phyloP scores from a whole-genome alignment of 2,797 vertebrate genomes.

The Hypotaenidia okinawae region DNA sequence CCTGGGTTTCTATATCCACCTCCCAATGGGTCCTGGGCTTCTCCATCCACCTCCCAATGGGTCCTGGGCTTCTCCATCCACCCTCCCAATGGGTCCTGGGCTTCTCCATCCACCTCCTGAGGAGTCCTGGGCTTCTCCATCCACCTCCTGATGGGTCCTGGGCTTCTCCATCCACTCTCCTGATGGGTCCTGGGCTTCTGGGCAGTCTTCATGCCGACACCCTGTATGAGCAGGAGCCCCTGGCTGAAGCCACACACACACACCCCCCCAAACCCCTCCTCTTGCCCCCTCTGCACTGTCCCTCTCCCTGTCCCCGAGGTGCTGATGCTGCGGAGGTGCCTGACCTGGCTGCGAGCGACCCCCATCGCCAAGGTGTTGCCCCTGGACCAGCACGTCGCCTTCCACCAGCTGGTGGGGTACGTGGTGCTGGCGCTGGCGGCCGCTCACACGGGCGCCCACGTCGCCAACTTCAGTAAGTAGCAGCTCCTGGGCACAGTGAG shows the following conservation, averaged over 20 bases:
- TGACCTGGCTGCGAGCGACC: slow-evolving; percentile 86
- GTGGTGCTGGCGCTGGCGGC: slow-evolving; percentile 78
- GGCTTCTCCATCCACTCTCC: too few relatives aligned
- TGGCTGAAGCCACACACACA: neutral
- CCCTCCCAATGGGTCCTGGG: too few relatives aligned
- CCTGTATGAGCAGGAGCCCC: neutral
- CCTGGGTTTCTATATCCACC: too few relatives aligned
- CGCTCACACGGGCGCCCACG: slow-evolving; percentile 74
- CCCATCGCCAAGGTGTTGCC: slow-evolving; percentile 84
- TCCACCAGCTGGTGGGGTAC: slow-evolving; percentile 89
- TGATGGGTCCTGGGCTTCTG: neutral
- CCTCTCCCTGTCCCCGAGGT: slow-evolving; percentile 71
- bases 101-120: too few relatives aligned
- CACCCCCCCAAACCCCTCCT: neutral
- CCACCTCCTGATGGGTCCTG: too few relatives aligned
- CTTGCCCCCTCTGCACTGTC: too few relatives aligned
- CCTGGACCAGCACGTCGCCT: slow-evolving; percentile 85
- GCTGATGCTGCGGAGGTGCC: slow-evolving; percentile 87
- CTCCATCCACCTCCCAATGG: too few relatives aligned
- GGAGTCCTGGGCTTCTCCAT: too few relatives aligned
- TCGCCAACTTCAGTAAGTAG: slow-evolving; percentile 86
- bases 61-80: too few relatives aligned
- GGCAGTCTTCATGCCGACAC: neutral
- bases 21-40: too few relatives aligned
- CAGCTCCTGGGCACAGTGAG: neutral